These are phyloP conservation scores for Nicator chloris DNA, from an alignment of 2,113 vertebrate species.

Conservation along the genomic window DNA sequence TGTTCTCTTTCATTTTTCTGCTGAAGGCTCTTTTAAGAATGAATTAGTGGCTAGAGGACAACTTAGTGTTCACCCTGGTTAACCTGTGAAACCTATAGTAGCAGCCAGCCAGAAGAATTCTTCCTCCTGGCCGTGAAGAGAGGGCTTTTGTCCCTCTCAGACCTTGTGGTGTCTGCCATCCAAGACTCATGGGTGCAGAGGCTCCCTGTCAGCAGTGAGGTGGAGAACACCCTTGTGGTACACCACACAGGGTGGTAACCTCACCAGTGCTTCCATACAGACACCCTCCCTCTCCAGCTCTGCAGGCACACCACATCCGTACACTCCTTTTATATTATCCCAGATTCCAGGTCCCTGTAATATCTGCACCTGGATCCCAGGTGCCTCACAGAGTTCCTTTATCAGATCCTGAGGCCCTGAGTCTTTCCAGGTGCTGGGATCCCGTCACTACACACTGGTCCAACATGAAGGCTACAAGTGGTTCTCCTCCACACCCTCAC, in stretches of 20 bases:
- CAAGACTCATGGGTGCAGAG: not conserved
- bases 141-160: not conserved
- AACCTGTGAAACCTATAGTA: not conserved
- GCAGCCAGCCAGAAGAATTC: not conserved
- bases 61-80: not conserved
- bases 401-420: not conserved
- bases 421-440: not conserved
- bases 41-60: not conserved
- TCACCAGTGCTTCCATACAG: rapidly evolving
- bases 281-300: too few relatives aligned
- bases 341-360: not conserved
- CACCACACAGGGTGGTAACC: not conserved
- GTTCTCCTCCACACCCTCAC: not conserved
- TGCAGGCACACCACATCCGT: not conserved
- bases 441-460: not conserved
- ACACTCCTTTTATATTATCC: not conserved
- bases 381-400: not conserved
- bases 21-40: not conserved
- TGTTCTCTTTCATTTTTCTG: not conserved
- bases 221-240: not conserved
- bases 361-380: not conserved
- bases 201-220: not conserved
- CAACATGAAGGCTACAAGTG: not conserved
- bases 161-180: too few relatives aligned
- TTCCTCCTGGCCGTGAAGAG: not conserved